These are phyloP conservation scores for Agrochola circellaris DNA, from an alignment of 2,888 invertebrate genomes.

Conservation along the genomic window DNA sequence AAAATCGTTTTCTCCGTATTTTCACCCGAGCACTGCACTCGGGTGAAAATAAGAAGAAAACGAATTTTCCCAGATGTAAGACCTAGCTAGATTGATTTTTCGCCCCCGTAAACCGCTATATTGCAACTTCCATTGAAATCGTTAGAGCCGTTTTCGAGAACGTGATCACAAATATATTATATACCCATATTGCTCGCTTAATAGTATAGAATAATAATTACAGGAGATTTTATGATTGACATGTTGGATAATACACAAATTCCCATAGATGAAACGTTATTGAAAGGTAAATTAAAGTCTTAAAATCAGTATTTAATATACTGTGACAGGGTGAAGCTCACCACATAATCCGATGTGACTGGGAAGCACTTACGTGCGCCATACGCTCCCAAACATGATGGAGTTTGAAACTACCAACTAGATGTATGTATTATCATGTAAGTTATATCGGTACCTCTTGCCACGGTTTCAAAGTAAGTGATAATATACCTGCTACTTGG, in stretches of 20 bases:
- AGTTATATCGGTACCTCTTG: slow-evolving; percentile 23
- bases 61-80: too few relatives aligned
- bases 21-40: too few relatives aligned
- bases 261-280: neutral
- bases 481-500: slow-evolving; percentile 6
- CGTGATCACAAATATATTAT: too few relatives aligned
- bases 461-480: slow-evolving; percentile 13
- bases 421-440: neutral
- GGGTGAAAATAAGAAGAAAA: too few relatives aligned
- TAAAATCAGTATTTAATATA: slow-evolving; percentile 15
- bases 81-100: too few relatives aligned
- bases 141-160: too few relatives aligned
- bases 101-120: too few relatives aligned
- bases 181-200: too few relatives aligned
- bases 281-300: neutral
- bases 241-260: neutral
- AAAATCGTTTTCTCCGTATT: too few relatives aligned
- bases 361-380: slow-evolving; percentile 36
- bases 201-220: too few relatives aligned
- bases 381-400: slow-evolving; percentile 24
- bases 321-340: neutral
- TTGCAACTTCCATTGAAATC: too few relatives aligned
- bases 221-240: neutral
- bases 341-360: slow-evolving; percentile 28
- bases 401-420: slow-evolving; percentile 43